Evolutionary conservation across 2,113 vertebrate genomes (phyloP), one percentile per base, ranked within the genome.

Genomic region (Epinephelus fuscoguttatus): DNA sequence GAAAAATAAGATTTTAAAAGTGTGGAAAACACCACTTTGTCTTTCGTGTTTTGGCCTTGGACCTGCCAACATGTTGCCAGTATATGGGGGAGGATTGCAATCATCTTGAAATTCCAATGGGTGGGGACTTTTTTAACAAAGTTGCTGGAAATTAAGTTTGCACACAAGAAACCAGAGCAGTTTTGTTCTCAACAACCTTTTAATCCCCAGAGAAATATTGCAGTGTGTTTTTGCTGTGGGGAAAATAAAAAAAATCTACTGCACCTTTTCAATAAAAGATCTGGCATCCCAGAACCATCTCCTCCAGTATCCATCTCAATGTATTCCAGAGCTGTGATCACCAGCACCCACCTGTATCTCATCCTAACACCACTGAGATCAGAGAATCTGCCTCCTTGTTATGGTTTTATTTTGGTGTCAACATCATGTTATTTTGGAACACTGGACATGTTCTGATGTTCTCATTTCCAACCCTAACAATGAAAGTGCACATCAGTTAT

Each of bases 401-500:
- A 57, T n/a, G 27, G 21, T 66, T 40, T 21, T 50, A 62, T 50
- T 49, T 56, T 18, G 57, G 15, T 75, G 52, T 55, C 8, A 33
- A 25, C 27, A 15, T 42, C 30, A 11, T 63, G 18, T 61, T 67
- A 40, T 45, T 40, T 49, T 67, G 18, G 33, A 47, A 42, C 10
- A 45, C 33, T 70, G 80, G 68, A 75, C 80, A 52, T 33, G n/a
- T 75, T 59, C 50, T 30, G 50, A 49, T 4, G 21, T 0, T 52
- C 21, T 52, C 23, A 40, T 63, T 62, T 73, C 61, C 52, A 10
- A 79, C 19, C 74, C 10, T 49, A 53, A 56, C 68, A 62, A 50
- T 30, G 37, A 78, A 70, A 12, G n/a, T 59, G 71, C 63, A 78
- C 64, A 62, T 75, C 70, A 19, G 60, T 64, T 85, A 82, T 79